A percentile compares a stretch with the other conserved stretches of the same genome.
These are phyloP conservation scores for Onthophagus sagittarius DNA, from an alignment of 2,888 invertebrate species.

Conservation along the genomic window DNA sequence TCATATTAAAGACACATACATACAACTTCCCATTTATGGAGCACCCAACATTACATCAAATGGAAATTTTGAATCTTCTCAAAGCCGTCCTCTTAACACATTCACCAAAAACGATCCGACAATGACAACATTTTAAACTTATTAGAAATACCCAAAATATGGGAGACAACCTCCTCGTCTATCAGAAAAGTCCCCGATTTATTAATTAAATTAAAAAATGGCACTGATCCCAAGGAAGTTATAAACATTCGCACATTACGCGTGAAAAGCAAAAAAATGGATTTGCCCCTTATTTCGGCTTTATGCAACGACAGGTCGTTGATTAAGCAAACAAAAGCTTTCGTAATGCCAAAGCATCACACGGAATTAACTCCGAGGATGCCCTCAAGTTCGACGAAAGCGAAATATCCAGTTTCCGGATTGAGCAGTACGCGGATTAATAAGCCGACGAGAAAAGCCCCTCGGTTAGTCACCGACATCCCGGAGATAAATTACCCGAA, in stretches of 20 bases:
- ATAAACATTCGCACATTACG: slow-evolving; percentile 79
- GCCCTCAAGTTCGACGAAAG: slow-evolving; percentile 47
- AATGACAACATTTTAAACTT: slow-evolving; percentile 77
- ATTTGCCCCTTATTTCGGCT: slow-evolving; percentile 88
- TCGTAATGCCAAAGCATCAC: slow-evolving; percentile 71
- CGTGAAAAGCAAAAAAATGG: slow-evolving; percentile 85
- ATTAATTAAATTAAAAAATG: slow-evolving; percentile 13
- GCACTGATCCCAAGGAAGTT: slow-evolving; percentile 23
- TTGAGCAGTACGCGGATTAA: slow-evolving; percentile 57
- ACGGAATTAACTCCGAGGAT: slow-evolving; percentile 27
- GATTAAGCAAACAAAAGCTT: slow-evolving; percentile 83
- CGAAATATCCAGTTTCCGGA: slow-evolving; percentile 66
- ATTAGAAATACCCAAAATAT: slow-evolving; percentile 56
- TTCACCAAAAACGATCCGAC: slow-evolving; percentile 71
- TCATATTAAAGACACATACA: slow-evolving; percentile 74
- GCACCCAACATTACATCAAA: slow-evolving; percentile 65
- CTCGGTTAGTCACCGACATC: slow-evolving; percentile 64
- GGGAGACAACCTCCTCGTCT: slow-evolving; percentile 54
- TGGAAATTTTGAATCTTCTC: slow-evolving; percentile 59
- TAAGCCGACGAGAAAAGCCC: slow-evolving; percentile 57
- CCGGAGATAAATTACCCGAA: slow-evolving; percentile 72
- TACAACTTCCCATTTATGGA: slow-evolving; percentile 67
- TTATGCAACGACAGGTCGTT: slow-evolving; percentile 89
- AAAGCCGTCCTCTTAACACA: slow-evolving; percentile 58
- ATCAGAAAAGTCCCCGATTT: slow-evolving; percentile 35